Evolutionary conservation across 1,140 invertebrate species (phyloP).

Genomic region (Nasonia giraulti): DNA sequence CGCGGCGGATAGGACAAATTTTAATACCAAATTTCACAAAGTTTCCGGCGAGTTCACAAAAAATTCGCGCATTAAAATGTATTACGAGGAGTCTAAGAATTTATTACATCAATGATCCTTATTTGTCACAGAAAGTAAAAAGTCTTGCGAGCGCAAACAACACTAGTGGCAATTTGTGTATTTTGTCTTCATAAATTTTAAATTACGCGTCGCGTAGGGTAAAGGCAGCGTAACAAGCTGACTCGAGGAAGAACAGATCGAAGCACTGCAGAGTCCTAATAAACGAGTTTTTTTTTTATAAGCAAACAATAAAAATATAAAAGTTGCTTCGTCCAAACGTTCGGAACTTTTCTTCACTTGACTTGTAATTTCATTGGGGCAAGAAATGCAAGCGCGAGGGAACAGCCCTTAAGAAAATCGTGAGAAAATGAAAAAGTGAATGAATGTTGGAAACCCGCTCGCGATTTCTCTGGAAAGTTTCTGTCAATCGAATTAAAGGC

Average conservation of each 20-base stretch:
- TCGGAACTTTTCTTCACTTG: neutral
- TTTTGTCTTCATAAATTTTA: slow-evolving; percentile 12
- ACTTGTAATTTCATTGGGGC: slow-evolving; percentile 4
- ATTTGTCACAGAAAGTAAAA: slow-evolving; percentile 1
- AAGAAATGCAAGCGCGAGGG: neutral
- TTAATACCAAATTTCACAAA: neutral
- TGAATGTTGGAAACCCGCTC: too few species aligned
- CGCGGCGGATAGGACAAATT: neutral
- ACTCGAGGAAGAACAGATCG: neutral
- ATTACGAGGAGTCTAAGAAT: neutral
- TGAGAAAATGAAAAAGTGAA: too few species aligned
- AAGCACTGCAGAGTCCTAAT: slow-evolving; percentile 32
- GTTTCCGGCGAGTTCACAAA: neutral
- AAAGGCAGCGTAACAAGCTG: neutral
- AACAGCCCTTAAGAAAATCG: neutral
- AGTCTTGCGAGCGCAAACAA: neutral
- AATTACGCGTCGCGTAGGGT: neutral
- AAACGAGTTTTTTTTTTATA: neutral
- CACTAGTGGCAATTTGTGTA: neutral
- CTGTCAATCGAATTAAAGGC: too few species aligned
- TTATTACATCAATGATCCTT: slow-evolving; percentile 15
- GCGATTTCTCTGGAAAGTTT: too few species aligned
- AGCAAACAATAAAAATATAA: slow-evolving; percentile 22
- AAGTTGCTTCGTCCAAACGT: slow-evolving; percentile 8
- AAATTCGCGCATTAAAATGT: neutral